Conservation (phyloP, 2,113 vertebrate species). For the Xenopus borealis region DNA sequence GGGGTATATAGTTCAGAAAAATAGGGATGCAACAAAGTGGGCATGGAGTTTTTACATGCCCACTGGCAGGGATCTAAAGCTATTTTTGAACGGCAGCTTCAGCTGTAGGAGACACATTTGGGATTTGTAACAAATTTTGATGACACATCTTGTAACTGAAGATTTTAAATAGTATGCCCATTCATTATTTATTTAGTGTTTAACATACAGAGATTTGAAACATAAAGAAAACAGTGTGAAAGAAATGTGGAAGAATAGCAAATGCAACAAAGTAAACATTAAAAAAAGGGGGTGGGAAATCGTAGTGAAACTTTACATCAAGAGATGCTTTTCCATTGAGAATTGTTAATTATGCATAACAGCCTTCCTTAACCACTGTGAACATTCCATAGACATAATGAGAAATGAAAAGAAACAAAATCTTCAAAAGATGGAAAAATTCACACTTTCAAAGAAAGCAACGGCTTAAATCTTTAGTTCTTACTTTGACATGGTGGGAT, state of each 20-base stretch:
- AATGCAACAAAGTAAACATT: neutral
- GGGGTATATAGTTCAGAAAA: too few relatives aligned
- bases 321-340: neutral
- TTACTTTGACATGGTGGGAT: slow-evolving; percentile 86
- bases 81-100: too few relatives aligned
- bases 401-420: neutral
- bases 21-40: too few relatives aligned
- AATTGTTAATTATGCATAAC: neutral
- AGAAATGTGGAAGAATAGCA: neutral
- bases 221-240: too few relatives aligned
- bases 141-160: too few relatives aligned
- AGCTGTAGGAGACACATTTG: too few relatives aligned
- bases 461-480: slow-evolving; percentile 40
- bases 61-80: too few relatives aligned
- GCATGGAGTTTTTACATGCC: too few relatives aligned
- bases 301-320: neutral
- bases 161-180: too few relatives aligned
- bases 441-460: neutral
- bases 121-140: too few relatives aligned
- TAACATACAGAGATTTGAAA: too few relatives aligned
- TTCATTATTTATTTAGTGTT: too few relatives aligned
- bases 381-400: neutral
- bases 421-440: neutral
- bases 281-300: neutral
- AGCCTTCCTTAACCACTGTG: neutral